These are phyloP conservation scores for Dermatemys mawii DNA, from an alignment of 2,113 vertebrate species.

Conservation along the genomic window DNA sequence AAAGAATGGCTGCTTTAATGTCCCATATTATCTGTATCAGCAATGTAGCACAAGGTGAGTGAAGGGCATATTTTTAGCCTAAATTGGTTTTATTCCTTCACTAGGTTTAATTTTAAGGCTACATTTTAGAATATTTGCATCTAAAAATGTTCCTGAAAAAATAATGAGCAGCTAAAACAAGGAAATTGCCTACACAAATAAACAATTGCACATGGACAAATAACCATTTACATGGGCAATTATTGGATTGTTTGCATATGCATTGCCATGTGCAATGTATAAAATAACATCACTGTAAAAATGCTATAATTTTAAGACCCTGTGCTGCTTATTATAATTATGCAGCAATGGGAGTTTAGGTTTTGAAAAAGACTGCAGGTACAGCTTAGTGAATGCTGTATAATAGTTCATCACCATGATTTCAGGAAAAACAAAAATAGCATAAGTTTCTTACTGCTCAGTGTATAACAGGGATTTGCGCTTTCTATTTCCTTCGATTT, in stretches of 20 bases:
- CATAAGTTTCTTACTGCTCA: not conserved
- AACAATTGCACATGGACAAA: not conserved
- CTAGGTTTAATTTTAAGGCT: not conserved
- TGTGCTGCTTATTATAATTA: not conserved
- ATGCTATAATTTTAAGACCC: not conserved
- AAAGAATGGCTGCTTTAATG: not conserved
- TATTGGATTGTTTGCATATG: not conserved
- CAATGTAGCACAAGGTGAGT: not conserved
- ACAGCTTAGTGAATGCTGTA: not conserved
- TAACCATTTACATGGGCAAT: not conserved
- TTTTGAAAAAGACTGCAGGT: not conserved
- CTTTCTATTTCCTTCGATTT: slow-evolving; percentile 57
- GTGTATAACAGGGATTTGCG: not conserved
- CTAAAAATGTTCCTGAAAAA: not conserved
- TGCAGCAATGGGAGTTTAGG: not conserved
- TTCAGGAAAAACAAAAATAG: not conserved
- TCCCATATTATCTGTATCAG: not conserved
- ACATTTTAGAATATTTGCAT: not conserved
- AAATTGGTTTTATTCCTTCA: not conserved
- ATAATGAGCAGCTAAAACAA: not conserved
- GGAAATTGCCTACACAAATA: not conserved
- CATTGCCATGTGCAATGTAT: not conserved
- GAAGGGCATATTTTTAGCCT: not conserved
- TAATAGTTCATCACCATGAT: not conserved
- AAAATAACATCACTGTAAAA: not conserved